Evolutionary conservation across 2,888 invertebrate species (phyloP).

Genomic region (Phorcus lineatus): DNA sequence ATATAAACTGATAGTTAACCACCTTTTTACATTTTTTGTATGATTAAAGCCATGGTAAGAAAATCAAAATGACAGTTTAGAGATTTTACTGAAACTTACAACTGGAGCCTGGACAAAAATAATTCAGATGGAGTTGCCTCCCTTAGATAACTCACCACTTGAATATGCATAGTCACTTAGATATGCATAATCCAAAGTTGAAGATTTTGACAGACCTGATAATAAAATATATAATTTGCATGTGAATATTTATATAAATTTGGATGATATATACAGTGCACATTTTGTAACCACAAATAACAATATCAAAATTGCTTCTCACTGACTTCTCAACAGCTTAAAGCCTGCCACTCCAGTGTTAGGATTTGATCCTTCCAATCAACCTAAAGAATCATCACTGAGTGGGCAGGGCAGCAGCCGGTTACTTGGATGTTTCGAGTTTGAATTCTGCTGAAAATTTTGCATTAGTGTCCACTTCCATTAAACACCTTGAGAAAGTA

Average conservation of each 20-base stretch:
- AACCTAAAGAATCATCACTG: no score
- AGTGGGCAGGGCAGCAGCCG: no score
- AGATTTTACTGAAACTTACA: not conserved
- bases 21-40: not conserved
- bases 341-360: no score
- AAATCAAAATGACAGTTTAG: not conserved
- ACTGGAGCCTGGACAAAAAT: no score
- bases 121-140: not conserved
- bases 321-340: no score
- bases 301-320: no score
- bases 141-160: conserved; percentile 43
- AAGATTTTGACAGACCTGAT: conserved; percentile 56
- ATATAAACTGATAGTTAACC: not conserved
- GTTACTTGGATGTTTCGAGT: no score
- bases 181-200: conserved; percentile 56
- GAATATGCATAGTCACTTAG: conserved; percentile 54
- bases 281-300: conserved; percentile 11
- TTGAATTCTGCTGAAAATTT: no score
- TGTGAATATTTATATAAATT: not conserved
- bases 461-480: no score
- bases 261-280: not conserved
- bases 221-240: conserved; percentile 15
- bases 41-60: not conserved
- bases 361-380: no score
- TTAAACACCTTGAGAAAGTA: no score